Conservation (phyloP, 2,113 vertebrate genomes). For the Hippoglossus stenolepis region DNA sequence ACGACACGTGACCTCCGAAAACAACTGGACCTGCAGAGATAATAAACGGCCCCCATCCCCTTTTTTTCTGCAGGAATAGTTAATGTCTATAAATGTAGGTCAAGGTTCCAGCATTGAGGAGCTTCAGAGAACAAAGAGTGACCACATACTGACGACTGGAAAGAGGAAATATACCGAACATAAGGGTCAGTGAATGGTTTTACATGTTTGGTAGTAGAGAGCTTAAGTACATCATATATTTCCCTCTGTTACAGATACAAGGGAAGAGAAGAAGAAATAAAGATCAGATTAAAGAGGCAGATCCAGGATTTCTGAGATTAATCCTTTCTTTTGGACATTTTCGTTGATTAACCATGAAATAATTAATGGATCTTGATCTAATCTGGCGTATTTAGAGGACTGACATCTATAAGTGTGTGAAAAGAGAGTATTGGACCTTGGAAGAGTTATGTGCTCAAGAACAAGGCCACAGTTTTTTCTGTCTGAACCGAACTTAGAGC, state of each 20-base stretch:
- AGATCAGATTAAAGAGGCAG: not conserved
- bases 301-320: too few species aligned
- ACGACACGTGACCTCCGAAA: slow-evolving; percentile 5
- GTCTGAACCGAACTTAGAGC: too few species aligned
- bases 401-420: too few species aligned
- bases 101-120: slow-evolving; percentile 1
- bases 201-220: not conserved
- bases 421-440: too few species aligned
- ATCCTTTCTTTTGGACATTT: too few species aligned
- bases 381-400: too few species aligned
- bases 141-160: not conserved
- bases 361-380: too few species aligned
- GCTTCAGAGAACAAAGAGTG: slow-evolving; percentile 4
- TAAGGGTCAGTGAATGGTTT: not conserved
- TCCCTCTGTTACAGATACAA: not conserved
- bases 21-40: slow-evolving; percentile 40
- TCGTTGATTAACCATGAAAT: too few species aligned
- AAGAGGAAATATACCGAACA: not conserved
- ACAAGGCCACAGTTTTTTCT: too few species aligned
- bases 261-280: not conserved
- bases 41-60: slow-evolving; percentile 23
- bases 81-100: slow-evolving; percentile 22
- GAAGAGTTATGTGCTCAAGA: too few species aligned
- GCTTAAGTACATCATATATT: not conserved
- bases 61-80: slow-evolving; percentile 3